These are phyloP conservation scores for Pithys albifrons DNA, from an alignment of 2,113 vertebrate species.

Conservation along the genomic window DNA sequence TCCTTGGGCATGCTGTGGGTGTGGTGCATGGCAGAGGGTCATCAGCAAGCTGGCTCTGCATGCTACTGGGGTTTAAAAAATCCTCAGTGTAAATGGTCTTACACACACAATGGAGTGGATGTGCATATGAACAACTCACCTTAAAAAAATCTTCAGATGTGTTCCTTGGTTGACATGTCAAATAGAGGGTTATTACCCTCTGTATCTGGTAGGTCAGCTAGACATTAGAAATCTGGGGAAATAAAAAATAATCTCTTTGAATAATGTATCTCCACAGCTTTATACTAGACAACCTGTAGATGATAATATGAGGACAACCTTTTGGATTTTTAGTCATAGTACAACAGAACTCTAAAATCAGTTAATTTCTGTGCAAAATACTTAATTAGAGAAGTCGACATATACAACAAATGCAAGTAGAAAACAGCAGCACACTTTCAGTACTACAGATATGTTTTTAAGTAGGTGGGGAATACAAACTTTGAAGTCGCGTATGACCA, in stretches of 20 bases:
- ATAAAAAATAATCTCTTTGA: background rate
- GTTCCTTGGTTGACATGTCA: background rate
- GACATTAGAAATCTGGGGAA: background rate
- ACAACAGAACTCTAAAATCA: background rate
- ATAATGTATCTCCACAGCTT: background rate
- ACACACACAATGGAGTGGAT: background rate
- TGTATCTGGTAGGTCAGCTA: background rate
- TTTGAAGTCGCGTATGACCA: background rate
- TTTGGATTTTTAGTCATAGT: background rate
- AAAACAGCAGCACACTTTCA: background rate
- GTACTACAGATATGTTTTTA: background rate
- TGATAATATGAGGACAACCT: background rate
- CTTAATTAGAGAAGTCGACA: background rate
- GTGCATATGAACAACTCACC: fast-evolving
- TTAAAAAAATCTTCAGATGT: background rate
- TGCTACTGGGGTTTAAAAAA: background rate
- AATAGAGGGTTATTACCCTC: background rate
- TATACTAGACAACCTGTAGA: background rate
- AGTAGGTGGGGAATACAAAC: background rate
- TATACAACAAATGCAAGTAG: background rate
- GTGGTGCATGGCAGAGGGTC: background rate
- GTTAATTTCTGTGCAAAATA: background rate
- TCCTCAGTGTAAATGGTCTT: background rate
- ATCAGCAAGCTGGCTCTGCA: background rate
- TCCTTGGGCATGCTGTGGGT: fast-evolving